Conservation (phyloP, 2,888 invertebrate genomes). For the Hypercompe scribonia region DNA sequence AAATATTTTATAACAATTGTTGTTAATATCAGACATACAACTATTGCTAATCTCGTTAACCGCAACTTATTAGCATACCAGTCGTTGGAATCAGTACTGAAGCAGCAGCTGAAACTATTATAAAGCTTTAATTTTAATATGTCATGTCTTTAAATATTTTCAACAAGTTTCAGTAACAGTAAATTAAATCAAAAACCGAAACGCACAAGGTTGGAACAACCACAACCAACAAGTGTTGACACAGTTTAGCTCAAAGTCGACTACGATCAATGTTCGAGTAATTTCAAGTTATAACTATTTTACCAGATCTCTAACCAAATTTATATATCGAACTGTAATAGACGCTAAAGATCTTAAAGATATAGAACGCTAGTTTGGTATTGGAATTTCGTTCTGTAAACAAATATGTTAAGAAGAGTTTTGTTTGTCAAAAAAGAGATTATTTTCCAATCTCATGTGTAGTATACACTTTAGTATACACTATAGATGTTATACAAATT, state of each 20-base stretch:
- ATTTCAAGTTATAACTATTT: constrained; percentile 23
- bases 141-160: neutral
- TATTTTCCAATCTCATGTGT: neutral
- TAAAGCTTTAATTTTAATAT: neutral
- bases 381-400: neutral
- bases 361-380: neutral
- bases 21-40: too few relatives aligned
- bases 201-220: neutral
- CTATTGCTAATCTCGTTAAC: too few relatives aligned
- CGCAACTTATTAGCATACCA: too few relatives aligned
- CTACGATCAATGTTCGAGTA: constrained; percentile 10
- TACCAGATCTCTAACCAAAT: constrained; percentile 25
- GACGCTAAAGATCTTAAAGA: constrained; percentile 14
- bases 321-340: constrained; percentile 30
- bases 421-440: neutral
- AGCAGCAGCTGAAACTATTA: neutral
- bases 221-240: constrained; percentile 18
- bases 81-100: too few relatives aligned
- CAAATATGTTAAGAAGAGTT: neutral
- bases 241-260: constrained; percentile 12
- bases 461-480: neutral
- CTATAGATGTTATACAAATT: neutral
- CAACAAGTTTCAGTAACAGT: neutral
- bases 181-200: neutral
- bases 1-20: too few relatives aligned